A percentile compares a stretch with the other conserved stretches of the same genome.
Evolutionary conservation across 2,797 vertebrate species (phyloP).

Genomic region (Tokudaia tokunoshimensis): DNA sequence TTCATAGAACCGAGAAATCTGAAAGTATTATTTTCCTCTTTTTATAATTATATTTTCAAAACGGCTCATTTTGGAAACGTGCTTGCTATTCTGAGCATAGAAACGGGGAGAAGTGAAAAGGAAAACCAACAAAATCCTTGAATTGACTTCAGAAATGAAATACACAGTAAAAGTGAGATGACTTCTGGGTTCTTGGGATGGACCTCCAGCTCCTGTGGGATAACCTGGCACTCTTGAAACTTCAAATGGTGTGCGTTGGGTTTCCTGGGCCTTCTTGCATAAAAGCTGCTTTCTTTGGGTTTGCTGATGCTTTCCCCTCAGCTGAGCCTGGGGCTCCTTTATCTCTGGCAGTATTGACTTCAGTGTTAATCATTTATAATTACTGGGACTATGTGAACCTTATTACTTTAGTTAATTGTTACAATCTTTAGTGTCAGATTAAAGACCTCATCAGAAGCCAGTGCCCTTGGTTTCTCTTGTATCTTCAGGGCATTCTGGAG

Average conservation of each 20-base stretch:
- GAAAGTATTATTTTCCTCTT: constrained; percentile 11
- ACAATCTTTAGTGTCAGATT: constrained; percentile 21
- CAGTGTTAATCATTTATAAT: neutral
- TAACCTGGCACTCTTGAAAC: neutral
- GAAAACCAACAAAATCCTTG: neutral
- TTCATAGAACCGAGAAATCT: neutral
- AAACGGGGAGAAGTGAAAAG: neutral
- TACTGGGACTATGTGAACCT: constrained; percentile 20
- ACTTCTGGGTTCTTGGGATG: neutral
- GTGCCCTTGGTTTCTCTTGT: neutral
- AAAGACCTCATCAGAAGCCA: neutral
- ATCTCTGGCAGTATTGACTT: neutral
- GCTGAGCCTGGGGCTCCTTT: neutral
- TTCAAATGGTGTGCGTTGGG: neutral
- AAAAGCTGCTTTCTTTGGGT: neutral
- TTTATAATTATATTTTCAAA: constrained; percentile 20
- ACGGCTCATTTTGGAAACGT: neutral
- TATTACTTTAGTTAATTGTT: neutral
- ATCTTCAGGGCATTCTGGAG: neutral
- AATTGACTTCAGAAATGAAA: constrained; percentile 31
- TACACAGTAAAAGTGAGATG: neutral
- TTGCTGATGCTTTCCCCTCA: neutral
- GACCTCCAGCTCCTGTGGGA: neutral
- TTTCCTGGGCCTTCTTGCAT: neutral
- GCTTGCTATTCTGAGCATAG: neutral